Evolutionary conservation across 2,888 invertebrate species (phyloP), one percentile per base, ranked within the genome.

Genomic region (Aproaerema taeniolella): DNA sequence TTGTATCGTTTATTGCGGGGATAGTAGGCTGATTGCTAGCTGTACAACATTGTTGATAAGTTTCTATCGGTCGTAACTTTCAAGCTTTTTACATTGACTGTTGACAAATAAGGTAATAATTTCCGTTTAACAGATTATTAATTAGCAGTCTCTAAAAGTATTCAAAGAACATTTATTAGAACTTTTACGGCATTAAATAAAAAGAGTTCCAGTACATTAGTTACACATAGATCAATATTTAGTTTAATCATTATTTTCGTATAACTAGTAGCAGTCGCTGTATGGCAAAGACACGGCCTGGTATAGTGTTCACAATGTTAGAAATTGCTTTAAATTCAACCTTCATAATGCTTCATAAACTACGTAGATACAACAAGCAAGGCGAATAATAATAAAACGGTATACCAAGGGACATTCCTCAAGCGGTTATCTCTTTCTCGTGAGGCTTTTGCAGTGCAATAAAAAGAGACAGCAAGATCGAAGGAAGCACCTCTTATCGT

Each of bases 401-500:
- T 62, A 56, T 50, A 47, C 55, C 57, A 69, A 66, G 70, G 62
- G 71, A 79, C 82, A 83, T 83, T 83, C 82, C 70, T 67, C 43
- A 44, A 41, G 45, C 34, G 15, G 28, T 45, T 52, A 43, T 61
- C 77, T 48, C 54, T 59, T 44, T 61, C 49, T 2, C 39, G 25
- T 50, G 14, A 25, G 2, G 2, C 15, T 26, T 9, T 24, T 12
- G 4, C 12, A 8, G 10, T 38, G 45, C 16, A 60, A 43, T 41
- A 36, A 56, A 67, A 46, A 50, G 55, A 54, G 76, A 69, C 53
- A 50, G 36, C 37, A 10, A 5, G 40, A 61, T 42, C 61, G 53
- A 53, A 72, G 73, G 74, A 77, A 78, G 75, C 68, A 53, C 60
- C 55, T 56, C 74, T 80, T 80, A 80, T 80, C 79, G 69, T 73